Conservation (phyloP, 64 coral and sea anemone genomes). For the Acropora yongei region DNA sequence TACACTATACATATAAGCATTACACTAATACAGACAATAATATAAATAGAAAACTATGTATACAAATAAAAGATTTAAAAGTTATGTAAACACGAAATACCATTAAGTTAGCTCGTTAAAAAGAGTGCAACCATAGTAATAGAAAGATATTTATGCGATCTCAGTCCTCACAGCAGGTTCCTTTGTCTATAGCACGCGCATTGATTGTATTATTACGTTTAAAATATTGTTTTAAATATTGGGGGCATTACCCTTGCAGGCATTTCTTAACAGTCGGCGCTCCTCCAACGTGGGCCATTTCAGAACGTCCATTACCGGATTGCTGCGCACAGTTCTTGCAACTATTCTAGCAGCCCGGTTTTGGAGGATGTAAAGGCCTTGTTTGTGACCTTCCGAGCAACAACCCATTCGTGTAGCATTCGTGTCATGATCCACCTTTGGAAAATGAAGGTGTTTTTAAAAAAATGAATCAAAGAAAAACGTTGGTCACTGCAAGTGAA, state of each 20-base stretch:
- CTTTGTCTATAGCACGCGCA: conserved; percentile 42
- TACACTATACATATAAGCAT: neutral
- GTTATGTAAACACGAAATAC: neutral
- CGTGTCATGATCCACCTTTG: no score
- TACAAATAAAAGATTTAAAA: conserved; percentile 4
- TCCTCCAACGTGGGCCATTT: conserved; percentile 52
- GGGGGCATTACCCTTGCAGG: conserved; percentile 44
- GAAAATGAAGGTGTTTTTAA: no score
- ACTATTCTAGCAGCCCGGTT: no score
- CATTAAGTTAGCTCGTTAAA: conserved; percentile 12
- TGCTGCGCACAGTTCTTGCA: no score
- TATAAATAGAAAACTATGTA: conserved; percentile 17
- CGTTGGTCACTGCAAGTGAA: no score
- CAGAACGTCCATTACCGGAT: neutral
- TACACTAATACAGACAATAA: conserved; percentile 3
- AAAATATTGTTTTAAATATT: conserved; percentile 8
- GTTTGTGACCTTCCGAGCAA: no score
- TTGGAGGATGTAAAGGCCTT: no score
- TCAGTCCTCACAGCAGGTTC: conserved; percentile 58
- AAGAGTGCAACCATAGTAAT: conserved; percentile 48
- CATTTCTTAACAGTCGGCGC: conserved; percentile 61
- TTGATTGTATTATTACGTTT: conserved; percentile 35
- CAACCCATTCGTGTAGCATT: no score
- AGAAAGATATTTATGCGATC: conserved; percentile 19
- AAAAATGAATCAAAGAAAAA: no score